Base-by-base conservation (phyloP, 2,113 vertebrate species). In the Anolis sagrei region DNA sequence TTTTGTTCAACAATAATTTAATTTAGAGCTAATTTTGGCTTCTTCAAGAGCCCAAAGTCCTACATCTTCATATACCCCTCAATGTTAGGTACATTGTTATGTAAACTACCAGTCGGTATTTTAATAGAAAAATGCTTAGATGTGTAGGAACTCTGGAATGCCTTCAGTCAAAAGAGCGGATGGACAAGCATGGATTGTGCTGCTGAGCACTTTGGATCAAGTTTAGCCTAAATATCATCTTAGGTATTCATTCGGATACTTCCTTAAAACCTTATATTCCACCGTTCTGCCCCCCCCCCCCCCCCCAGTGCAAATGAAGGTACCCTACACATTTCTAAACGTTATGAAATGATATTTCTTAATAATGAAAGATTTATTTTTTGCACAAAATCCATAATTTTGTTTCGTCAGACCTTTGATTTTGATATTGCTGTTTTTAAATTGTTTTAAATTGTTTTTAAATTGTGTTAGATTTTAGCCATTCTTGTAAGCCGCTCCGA, bases 291-390 rank as follows among this genome's bases (percentile, higher is more conserved):
- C 77, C 39, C 54, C 4, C 27, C 6, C 54, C 62, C 19, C 58
- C 77, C 39, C 54, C 4, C 27, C 6, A 23, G 36, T 48, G 27
- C 48, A 49, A n/a, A 1, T 27, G 10, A 76, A 76, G 27, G 27
- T 49, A 44, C 8, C 23, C 13, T 27, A 79, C 58, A 62, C 18
- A 73, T 86, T 88, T 89, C 90, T 82, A 88, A 78, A 69, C 14
- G 1, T 44, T 74, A 11, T 73, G 11, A 44, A 68, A 83, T 86
- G 14, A 61, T 89, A 81, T 80, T 34, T 68, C 76, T 80, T 80
- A 78, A 72, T 80, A 73, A 51, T 21, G 75, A 73, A 74, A 32
- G 36, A 48, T 81, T 0, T 27, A 36, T 84, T 87, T 58, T 68
- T 19, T 44, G 61, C 29, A 39, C 16, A 34, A 64, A 32, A 86